Evolutionary conservation across 1,140 invertebrate genomes (phyloP).

Genomic region (Tetramorium simillimum): DNA sequence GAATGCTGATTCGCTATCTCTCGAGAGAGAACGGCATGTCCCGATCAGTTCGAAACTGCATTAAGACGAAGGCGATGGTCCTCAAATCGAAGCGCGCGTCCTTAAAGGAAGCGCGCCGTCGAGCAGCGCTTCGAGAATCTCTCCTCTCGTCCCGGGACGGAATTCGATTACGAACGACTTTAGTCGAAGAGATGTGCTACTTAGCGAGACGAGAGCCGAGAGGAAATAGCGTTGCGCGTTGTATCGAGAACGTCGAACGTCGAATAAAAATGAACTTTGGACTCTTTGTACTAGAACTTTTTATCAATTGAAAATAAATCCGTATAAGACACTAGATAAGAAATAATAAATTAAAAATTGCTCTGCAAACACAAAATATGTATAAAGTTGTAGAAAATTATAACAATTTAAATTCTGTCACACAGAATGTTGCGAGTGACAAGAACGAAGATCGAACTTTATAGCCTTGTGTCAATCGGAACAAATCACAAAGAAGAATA

Average conservation of each 20-base stretch:
- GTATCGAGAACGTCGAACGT: background rate
- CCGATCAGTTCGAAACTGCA: slow-evolving; percentile 62
- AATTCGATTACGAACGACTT: slow-evolving; percentile 71
- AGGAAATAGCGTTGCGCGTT: slow-evolving; percentile 30
- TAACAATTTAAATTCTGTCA: background rate
- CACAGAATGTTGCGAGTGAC: background rate
- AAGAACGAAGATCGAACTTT: background rate
- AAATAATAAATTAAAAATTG: background rate
- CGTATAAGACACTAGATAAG: background rate
- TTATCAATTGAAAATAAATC: slow-evolving; percentile 12
- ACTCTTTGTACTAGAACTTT: background rate
- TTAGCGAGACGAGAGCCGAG: slow-evolving; percentile 36
- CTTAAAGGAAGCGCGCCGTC: slow-evolving; percentile 34
- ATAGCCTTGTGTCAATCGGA: background rate
- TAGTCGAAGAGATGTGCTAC: slow-evolving; percentile 59
- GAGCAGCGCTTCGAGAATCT: slow-evolving; percentile 30
- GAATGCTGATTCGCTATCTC: slow-evolving; percentile 61
- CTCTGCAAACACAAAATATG: background rate
- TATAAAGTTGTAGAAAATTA: background rate
- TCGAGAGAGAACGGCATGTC: slow-evolving; percentile 36
- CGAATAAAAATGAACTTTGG: slow-evolving; percentile 1
- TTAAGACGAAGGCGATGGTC: slow-evolving; percentile 61
- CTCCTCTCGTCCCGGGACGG: slow-evolving; percentile 1
- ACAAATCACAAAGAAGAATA: background rate
- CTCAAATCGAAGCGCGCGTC: slow-evolving; percentile 29